Base-by-base conservation (phyloP, 2,113 vertebrate species). In the Ophthalmolycus amberensis region DNA sequence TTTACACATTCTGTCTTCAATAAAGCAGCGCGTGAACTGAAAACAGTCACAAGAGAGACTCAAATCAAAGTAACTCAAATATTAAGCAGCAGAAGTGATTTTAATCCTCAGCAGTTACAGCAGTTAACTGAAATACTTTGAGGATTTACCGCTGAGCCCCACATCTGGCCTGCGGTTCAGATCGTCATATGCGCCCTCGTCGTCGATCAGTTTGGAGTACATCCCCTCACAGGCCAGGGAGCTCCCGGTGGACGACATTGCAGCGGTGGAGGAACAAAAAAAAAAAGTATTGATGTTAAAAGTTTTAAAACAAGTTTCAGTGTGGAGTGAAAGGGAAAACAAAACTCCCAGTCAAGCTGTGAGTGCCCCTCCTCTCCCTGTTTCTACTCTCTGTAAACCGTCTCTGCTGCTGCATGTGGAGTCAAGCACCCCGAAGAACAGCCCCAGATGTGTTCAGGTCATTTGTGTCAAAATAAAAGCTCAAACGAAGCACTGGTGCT, bases 121-220 rank as follows among this genome's bases (percentile, higher is more conserved):
- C 25, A 15, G 52, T 58, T 38, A 9, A 29, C 34, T 27, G 8
- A 42, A 4, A 42, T 7, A 59, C 56, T 27, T 7, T 27, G n/a
- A 27, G 10, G 25, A 15, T 71, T 89, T 64, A 92, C 91, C 80
- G 11, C 72, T 1, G 34, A 25, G 75, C 11, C 50, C 73, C 32
- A 80, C 85, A 72, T 90, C 85, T 85, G 89, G 37, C 11, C 29
- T 40, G 70, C 1, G 12, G 70, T 9, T 20, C 9, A 63, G 1
- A 3, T 85, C 62, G 8, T 78, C 88, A 7, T 25, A 22, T 0
- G 5, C 0, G 20, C 12, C 58, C 20, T 91, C 85, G 4, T 88
- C 54, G 3, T 93, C 91, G 6, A 90, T 73, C 14, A 93, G 92
- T 4, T 92, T 68, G 48, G 91, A 89, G 76, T 92, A 92, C 82